Evolutionary conservation across 2,797 vertebrate genomes (phyloP), one percentile per base, ranked within the genome.

Genomic region (Syngnathus rostellatus): DNA sequence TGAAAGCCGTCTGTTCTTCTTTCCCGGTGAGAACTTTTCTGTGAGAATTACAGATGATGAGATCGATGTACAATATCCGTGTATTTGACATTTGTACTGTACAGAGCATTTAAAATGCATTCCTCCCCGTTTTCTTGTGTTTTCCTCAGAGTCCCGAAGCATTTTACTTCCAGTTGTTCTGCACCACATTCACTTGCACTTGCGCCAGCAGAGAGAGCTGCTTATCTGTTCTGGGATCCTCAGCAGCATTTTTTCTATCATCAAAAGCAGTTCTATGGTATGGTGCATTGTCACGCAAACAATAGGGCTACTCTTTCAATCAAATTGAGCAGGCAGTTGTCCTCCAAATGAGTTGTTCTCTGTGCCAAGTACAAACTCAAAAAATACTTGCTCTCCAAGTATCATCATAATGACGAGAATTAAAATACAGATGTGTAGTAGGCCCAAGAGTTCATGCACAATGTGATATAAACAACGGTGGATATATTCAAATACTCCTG

Each of bases 181-280:
- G 72, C 96, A 99, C 85, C 97, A 99, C 78, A 99, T 99, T 80
- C 97, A 98, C 89, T 91, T 99, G 75, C 97, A 99, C 87, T 88
- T 99, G 57, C 93, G 96, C 71, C 96, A 98, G 89, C 97, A 99
- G 92, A 98, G 98, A 84, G 97, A 99, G 89, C 91, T 98, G 65
- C 94, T 99, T 8, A 97, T 99, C 86, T 99, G 97, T 78, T 99
- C 97, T 70, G 97, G 97, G 69, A 99, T 99, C 75, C 93, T 99
- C 25, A 89, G 93, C 87, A 99, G 95, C 86, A 99, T 99, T 83
- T 99, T 99, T 83, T 97, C 95, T 75, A 99, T 98, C 73, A 94
- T 99, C 84, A 99, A 99, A 85, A 93, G 92, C 59, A 98, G 94
- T 86, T 94, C 95, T 63, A 87, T 98, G 94, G 96, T 98, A 82